Evolutionary conservation across 2,113 vertebrate genomes (phyloP), one percentile per base, ranked within the genome.

Genomic region (Rhizomys pruinosus): DNA sequence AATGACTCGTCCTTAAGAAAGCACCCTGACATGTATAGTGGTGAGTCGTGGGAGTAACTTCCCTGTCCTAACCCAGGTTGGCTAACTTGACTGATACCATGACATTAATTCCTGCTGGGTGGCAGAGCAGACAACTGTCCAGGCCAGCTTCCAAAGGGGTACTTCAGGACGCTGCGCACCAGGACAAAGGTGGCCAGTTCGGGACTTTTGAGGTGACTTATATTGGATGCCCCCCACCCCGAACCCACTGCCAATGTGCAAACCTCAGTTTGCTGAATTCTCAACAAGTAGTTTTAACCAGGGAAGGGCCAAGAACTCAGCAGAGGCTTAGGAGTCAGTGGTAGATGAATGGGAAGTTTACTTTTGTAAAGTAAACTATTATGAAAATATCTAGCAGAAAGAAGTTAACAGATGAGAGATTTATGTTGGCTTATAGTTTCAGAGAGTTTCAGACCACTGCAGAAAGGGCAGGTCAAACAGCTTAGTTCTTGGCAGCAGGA

Each of bases 1-100:
- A 99, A 99, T 97, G 99, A 99, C 97, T 98, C 98, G 97, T 98
- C 98, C 89, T 98, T 98, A 98, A 95, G 98, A 98, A 99, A 99
- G 98, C 97, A 98, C 98, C 98, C 99, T 98, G 99, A 97, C 98
- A 98, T 98, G 96, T 99, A 98, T 91, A 98, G 98, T 98, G 99
- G 99, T 99, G 99, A 99, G 99, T 99, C 85, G 93, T 95, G 97
- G 97, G 91, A 97, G 90, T 95, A 96, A 94, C 98, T 91, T 92
- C 95, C 87, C 82, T 90, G 11, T 78, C 92, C 95, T 98, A 97
- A 98, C 95, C 95, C 92, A 39, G 32, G 91, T 92, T 89, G 77
- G 97, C 98, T 99, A 98, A 99, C 98, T 92, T 15, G 57, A 97
- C 98, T 98, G 90, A 97, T 78, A 69, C 69, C 57, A 68, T 96